These are phyloP conservation scores for Amorpha juglandis DNA, from an alignment of 2,888 invertebrate genomes.

Conservation along the genomic window DNA sequence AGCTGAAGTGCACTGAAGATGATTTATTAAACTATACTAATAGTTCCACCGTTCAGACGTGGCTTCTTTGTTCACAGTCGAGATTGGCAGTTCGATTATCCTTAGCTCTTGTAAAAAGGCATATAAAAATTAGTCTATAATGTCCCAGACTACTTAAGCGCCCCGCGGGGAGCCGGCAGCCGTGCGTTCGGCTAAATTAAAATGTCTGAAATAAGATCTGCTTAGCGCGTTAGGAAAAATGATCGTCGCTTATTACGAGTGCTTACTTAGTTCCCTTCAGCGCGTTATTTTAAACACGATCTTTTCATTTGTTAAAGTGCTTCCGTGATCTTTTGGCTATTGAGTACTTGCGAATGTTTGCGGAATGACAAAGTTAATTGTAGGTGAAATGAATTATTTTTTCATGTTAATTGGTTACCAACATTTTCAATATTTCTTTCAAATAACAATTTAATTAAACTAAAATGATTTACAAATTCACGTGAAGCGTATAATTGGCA, in stretches of 20 bases:
- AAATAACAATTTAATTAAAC: too few relatives aligned
- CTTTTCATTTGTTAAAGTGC: constrained; percentile 11
- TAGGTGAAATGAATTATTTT: too few relatives aligned
- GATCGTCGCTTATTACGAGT: constrained; percentile 42
- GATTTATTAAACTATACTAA: constrained; percentile 55
- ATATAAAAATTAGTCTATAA: constrained; percentile 78
- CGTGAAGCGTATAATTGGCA: too few relatives aligned
- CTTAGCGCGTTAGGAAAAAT: constrained; percentile 60
- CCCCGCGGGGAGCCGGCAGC: constrained; percentile 63
- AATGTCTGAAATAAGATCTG: constrained; percentile 68
- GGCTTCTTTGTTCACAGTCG: constrained; percentile 65
- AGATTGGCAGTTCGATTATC: constrained; percentile 84
- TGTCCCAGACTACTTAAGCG: constrained; percentile 77
- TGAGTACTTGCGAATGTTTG: too few relatives aligned
- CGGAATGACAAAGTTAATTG: too few relatives aligned
- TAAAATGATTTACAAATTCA: too few relatives aligned
- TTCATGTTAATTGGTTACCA: too few relatives aligned
- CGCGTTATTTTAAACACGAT: constrained; percentile 31
- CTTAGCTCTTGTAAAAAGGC: constrained; percentile 70
- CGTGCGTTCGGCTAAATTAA: constrained; percentile 63
- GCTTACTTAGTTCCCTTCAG: constrained; percentile 28
- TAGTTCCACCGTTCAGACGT: constrained; percentile 54
- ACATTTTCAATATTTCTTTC: too few relatives aligned
- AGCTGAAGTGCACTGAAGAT: constrained; percentile 50
- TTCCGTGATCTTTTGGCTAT: constrained; percentile 9